Base-by-base conservation (phyloP, 2,888 invertebrate genomes). In the Muschampia plurimacula region DNA sequence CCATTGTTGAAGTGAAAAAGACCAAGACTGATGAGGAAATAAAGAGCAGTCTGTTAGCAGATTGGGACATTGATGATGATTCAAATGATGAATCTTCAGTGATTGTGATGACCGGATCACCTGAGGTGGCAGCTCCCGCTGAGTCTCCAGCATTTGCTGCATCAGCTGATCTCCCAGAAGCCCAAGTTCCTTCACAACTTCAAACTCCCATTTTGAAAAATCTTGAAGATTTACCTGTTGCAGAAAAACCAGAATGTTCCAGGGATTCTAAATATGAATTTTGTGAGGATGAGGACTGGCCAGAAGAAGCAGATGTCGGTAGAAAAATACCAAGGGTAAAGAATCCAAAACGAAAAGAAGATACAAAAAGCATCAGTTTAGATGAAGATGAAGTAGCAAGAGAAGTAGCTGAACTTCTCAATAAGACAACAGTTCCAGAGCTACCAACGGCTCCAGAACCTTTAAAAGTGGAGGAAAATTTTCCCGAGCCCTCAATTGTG, bases 241-340 rank as follows among this genome's bases (percentile, higher is more conserved):
- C 79, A 63, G 92, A 92, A 81, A 88, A 95, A 87, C 87, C 94
- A 77, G 89, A 95, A 79, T 87, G 93, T 22, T 87, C 91, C 0
- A 91, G 89, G 77, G 91, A 96, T 69, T 96, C 97, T 0, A 97
- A 97, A 84, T 97, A 97, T 83, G 97, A 97, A 86, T 97, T 97
- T 84, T 96, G 96, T 78, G 97, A 97, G 75, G 97, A 97, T 77
- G 96, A 97, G 83, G 95, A 95, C 80, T 94, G 95, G 92, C 93
- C 94, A 12, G 89, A 95, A 72, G 95, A 95, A 80, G 89, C 91
- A 32, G 95, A 93, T 77, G 91, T 85, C 44, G 95, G 96, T 13
- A 92, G 96, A 76, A 97, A 96, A 90, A 96, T 96, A 77, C 96
- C 96, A 0, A 90, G 96, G 69, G 95, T 96, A 3, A 93, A 91